Evolutionary conservation across 2,888 invertebrate species (phyloP).

Genomic region (Eupithecia dodoneata): DNA sequence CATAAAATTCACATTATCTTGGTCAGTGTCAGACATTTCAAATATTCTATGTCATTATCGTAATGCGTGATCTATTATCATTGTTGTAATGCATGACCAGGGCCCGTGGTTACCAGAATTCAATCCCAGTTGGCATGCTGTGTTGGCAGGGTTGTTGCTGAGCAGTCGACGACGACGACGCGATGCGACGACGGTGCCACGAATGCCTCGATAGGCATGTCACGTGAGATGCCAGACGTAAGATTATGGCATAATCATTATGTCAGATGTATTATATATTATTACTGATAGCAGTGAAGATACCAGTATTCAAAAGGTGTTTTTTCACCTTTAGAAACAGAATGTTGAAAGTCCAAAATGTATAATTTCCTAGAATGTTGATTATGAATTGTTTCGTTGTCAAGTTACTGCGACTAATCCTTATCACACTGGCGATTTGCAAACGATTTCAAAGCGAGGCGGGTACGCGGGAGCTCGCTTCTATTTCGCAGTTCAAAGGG

Average conservation of each 20-base stretch:
- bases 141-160: background rate
- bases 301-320: background rate
- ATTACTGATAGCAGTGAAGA: background rate
- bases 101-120: too few species aligned
- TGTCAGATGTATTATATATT: background rate
- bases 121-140: background rate
- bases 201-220: background rate
- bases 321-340: background rate
- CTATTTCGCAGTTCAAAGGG: too few species aligned
- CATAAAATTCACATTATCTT: background rate
- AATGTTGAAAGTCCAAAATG: too few species aligned
- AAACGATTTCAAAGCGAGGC: too few species aligned
- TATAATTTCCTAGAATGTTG: too few species aligned
- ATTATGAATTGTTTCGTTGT: too few species aligned
- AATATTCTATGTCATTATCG: background rate
- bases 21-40: background rate
- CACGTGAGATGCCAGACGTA: background rate
- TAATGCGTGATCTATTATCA: background rate
- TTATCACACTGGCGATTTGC: too few species aligned
- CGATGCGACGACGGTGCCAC: background rate
- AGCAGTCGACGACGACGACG: background rate
- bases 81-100: background rate
- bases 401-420: too few species aligned
- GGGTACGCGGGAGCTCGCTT: too few species aligned
- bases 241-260: background rate